Conservation (phyloP, 2,113 vertebrate species). For the Pachypanchax playfairii region DNA sequence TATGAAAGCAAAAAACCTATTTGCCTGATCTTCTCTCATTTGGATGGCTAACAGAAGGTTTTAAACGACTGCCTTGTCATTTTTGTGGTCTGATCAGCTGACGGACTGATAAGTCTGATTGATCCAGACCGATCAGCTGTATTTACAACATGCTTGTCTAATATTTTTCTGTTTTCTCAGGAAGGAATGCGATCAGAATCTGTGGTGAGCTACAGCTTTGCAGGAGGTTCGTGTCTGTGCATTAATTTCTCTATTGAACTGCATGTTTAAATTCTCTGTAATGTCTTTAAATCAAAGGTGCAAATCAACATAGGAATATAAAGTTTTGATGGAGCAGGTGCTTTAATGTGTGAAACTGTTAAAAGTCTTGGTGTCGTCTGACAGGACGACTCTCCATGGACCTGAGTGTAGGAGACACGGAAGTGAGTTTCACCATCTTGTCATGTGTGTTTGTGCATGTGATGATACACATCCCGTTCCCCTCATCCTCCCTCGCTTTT, state of each 20-base stretch:
- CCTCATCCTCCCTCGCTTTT: conserved; percentile 75
- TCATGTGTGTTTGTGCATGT: conserved; percentile 25
- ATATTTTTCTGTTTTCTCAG: conserved; percentile 43
- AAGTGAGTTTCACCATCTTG: conserved; percentile 57
- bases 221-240: conserved; percentile 65
- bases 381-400: conserved; percentile 85
- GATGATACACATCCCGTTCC: conserved; percentile 54
- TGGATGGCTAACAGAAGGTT: too few relatives aligned
- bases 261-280: background rate
- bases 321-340: background rate
- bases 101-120: too few relatives aligned
- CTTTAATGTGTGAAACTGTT: background rate
- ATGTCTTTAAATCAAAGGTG: background rate
- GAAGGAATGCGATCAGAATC: conserved; percentile 72
- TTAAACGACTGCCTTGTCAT: too few relatives aligned
- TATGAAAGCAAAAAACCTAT: too few relatives aligned
- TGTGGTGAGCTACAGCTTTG: conserved; percentile 61
- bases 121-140: background rate
- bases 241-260: background rate
- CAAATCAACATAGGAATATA: background rate
- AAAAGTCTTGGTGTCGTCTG: conserved; percentile 6
- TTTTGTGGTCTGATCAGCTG: background rate
- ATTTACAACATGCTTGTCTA: background rate
- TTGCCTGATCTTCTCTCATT: too few relatives aligned
- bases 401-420: conserved; percentile 84